These are phyloP conservation scores for Pipistrellus pygmaeus DNA, from an alignment of 2,797 vertebrate species.

Conservation along the genomic window DNA sequence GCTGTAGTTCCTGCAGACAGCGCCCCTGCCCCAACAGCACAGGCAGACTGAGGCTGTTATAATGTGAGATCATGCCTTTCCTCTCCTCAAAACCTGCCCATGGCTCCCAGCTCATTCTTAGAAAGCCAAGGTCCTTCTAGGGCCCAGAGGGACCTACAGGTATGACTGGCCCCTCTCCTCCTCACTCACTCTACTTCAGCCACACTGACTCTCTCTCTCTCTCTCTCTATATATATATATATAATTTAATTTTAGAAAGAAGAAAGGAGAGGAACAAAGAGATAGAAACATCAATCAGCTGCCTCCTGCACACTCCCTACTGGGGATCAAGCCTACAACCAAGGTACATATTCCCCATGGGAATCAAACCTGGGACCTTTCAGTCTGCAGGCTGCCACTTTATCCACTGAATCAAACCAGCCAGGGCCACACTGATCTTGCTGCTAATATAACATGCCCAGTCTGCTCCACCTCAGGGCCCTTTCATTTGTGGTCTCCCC, in stretches of 20 bases:
- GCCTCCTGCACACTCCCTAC: too few species aligned
- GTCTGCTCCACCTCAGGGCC: neutral
- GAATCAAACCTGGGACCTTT: too few species aligned
- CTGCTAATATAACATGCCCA: neutral
- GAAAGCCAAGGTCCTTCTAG: neutral
- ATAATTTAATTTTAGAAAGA: too few species aligned
- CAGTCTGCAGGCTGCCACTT: too few species aligned
- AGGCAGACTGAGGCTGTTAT: neutral
- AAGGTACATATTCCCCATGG: too few species aligned
- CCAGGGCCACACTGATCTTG: neutral
- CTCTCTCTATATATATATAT: too few species aligned
- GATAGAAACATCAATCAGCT: too few species aligned
- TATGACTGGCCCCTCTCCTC: fast-evolving
- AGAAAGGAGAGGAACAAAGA: too few species aligned
- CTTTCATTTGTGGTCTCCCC: too few species aligned
- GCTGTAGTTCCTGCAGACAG: neutral
- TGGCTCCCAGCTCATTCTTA: neutral
- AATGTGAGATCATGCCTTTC: neutral
- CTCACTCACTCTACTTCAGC: neutral
- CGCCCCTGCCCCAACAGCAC: neutral
- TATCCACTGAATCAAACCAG: too few species aligned
- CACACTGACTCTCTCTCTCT: neutral
- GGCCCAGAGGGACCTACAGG: too few species aligned
- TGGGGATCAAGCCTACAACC: too few species aligned
- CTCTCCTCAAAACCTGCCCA: neutral